These are phyloP conservation scores for Coelopa pilipes DNA, from an alignment of 2,888 invertebrate species.

Conservation along the genomic window DNA sequence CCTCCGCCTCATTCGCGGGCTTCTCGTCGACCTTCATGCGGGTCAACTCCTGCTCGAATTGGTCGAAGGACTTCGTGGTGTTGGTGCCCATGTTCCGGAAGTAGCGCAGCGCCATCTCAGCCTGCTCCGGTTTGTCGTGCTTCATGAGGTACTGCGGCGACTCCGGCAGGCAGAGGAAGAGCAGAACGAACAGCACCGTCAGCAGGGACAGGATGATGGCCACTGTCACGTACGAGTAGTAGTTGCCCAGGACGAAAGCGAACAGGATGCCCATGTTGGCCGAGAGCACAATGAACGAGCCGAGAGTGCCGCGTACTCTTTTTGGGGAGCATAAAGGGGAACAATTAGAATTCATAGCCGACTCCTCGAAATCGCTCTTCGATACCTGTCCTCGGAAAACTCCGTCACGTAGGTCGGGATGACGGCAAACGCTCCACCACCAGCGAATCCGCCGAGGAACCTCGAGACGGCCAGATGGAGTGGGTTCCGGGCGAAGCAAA, in stretches of 20 bases:
- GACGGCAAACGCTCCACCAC: conserved; percentile 58
- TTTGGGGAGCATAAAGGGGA: background rate
- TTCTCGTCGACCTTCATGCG: conserved; percentile 52
- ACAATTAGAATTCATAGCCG: background rate
- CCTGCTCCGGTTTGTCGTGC: conserved; percentile 54
- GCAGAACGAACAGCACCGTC: conserved; percentile 53
- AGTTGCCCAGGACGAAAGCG: conserved; percentile 59
- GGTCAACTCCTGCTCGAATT: conserved; percentile 57
- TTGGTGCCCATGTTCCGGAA: conserved; percentile 56
- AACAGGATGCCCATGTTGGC: conserved; percentile 60
- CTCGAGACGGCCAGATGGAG: conserved; percentile 58
- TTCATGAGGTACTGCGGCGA: conserved; percentile 61
- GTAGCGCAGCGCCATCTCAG: conserved; percentile 60
- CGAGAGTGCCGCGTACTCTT: conserved; percentile 63
- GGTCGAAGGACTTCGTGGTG: conserved; percentile 53
- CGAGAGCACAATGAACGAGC: conserved; percentile 59
- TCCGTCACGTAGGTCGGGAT: conserved; percentile 62
- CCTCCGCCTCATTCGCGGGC: conserved; percentile 34
- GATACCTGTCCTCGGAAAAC: conserved; percentile 60
- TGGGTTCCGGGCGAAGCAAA: conserved; percentile 54
- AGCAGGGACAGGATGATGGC: conserved; percentile 54
- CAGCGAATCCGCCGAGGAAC: conserved; percentile 57
- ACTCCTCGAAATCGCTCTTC: conserved; percentile 2
- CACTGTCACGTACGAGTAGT: conserved; percentile 52
- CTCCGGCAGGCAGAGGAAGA: conserved; percentile 61